Percentiles rank a stretch among this genome's conserved stretches.
Conservation (phyloP, 2,888 invertebrate genomes). For the Amblyteles armatorius region DNA sequence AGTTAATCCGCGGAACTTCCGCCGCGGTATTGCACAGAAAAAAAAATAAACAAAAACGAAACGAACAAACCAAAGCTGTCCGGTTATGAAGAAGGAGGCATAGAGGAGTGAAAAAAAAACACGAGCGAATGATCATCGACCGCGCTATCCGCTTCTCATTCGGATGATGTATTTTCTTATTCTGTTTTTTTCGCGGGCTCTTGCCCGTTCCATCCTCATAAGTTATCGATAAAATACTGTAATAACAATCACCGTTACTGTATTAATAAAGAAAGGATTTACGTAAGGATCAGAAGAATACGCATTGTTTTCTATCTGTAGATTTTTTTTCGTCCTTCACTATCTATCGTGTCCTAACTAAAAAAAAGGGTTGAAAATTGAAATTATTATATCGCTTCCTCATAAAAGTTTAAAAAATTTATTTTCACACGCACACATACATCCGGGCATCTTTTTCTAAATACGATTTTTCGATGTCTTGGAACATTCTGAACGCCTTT, state of each 20-base stretch:
- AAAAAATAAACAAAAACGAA: constrained; percentile 14
- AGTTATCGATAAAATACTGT: constrained; percentile 76
- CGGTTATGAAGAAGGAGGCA: constrained; percentile 19
- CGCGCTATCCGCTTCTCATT: constrained; percentile 71
- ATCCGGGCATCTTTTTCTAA: no score
- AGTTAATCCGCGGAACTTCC: constrained; percentile 37
- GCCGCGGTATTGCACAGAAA: constrained; percentile 8
- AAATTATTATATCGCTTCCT: no score
- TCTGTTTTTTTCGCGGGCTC: constrained; percentile 78
- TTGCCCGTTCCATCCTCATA: constrained; percentile 77
- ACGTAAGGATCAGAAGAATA: constrained; percentile 42
- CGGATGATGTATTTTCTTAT: constrained; percentile 80
- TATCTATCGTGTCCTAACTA: no score
- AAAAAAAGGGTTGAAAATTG: no score
- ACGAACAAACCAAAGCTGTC: constrained; percentile 14
- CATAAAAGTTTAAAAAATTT: no score
- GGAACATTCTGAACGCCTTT: no score
- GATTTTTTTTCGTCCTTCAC: neutral
- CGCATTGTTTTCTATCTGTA: constrained; percentile 1
- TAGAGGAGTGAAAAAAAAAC: constrained; percentile 40
- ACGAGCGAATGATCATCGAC: constrained; percentile 55
- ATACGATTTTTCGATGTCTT: no score
- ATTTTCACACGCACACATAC: no score
- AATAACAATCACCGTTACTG: constrained; percentile 81
- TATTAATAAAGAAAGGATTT: constrained; percentile 76